These are phyloP conservation scores for Acrocephalus arundinaceus DNA, from an alignment of 2,113 vertebrate species.

Conservation along the genomic window DNA sequence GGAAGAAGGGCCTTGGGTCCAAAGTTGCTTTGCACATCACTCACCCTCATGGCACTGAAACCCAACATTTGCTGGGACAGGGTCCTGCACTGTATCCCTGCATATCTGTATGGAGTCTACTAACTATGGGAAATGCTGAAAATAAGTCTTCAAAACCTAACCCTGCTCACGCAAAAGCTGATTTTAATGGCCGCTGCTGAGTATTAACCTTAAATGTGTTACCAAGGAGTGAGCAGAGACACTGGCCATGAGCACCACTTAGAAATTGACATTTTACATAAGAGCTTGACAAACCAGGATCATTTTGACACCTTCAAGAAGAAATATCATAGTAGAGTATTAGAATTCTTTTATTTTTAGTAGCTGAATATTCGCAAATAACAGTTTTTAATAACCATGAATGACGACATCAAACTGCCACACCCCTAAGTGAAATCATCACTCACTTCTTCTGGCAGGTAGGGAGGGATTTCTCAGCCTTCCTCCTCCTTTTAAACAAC, in stretches of 20 bases:
- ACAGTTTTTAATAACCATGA: neutral
- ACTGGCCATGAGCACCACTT: accelerated
- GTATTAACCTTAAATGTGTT: neutral
- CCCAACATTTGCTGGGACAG: neutral
- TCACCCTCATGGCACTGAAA: neutral
- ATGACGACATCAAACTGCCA: neutral
- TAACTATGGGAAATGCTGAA: neutral
- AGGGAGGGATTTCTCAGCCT: neutral
- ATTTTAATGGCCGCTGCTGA: neutral
- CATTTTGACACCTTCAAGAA: neutral
- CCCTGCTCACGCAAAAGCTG: neutral
- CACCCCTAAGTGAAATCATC: neutral
- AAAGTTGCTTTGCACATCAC: accelerated
- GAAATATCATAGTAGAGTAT: neutral
- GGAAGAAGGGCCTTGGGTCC: neutral
- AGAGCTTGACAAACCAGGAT: neutral
- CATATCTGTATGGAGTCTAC: neutral
- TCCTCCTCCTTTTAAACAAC: neutral
- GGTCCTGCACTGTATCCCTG: neutral
- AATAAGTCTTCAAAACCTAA: neutral
- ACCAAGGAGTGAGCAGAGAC: neutral
- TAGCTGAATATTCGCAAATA: neutral
- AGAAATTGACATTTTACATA: neutral
- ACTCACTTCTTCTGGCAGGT: neutral
- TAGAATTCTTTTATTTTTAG: neutral